phyloP scores from a whole-genome alignment of 2,888 invertebrate species.

The Gisinianus flammeolus region DNA sequence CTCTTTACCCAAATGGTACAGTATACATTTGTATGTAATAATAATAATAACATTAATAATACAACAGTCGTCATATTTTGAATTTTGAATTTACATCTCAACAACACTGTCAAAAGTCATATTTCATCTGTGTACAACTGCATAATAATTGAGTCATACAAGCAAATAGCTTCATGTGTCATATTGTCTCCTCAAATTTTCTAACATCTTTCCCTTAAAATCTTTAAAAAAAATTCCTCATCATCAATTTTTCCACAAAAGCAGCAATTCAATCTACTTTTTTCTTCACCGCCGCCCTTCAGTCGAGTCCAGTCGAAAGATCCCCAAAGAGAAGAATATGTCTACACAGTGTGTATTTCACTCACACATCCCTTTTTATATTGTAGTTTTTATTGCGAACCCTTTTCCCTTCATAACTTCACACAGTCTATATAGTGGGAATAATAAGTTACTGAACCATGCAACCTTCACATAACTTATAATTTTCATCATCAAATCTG shows the following conservation, averaged over 20 bases:
- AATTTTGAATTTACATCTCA: not conserved
- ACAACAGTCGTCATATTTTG: not conserved
- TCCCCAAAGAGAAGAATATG: not conserved
- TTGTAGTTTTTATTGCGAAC: not conserved
- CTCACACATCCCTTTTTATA: not conserved
- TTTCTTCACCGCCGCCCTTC: no score
- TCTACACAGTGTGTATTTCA: not conserved
- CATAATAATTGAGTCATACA: not conserved
- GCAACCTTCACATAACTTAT: constrained; percentile 25
- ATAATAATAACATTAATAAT: not conserved
- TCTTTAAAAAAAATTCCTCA: no score
- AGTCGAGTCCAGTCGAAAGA: no score
- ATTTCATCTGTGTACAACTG: not conserved
- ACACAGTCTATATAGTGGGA: not conserved
- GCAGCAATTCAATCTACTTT: no score
- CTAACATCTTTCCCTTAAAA: no score
- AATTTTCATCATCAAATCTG: constrained; percentile 31
- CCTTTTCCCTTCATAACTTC: not conserved
- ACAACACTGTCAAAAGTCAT: not conserved
- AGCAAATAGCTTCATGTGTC: no score
- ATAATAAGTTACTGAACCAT: constrained; percentile 13
- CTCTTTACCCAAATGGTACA: not conserved
- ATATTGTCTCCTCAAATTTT: no score
- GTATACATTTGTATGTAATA: not conserved
- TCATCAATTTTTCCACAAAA: no score